phyloP scores from a whole-genome alignment of 2,797 vertebrate genomes.

The Xenentodon cancila region DNA sequence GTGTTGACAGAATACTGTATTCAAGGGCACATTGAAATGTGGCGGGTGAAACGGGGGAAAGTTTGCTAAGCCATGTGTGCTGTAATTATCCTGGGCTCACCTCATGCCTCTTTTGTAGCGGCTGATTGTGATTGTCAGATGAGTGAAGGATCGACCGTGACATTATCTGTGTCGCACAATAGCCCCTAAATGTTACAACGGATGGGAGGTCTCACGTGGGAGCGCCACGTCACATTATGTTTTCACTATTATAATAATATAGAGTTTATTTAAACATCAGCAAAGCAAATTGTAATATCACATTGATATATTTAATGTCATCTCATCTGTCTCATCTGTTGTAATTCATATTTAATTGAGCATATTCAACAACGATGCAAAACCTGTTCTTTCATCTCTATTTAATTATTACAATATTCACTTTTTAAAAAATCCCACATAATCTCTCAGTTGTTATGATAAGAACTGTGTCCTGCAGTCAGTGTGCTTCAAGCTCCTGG shows the following conservation, averaged over 20 bases:
- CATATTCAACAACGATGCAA: neutral
- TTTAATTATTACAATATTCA: neutral
- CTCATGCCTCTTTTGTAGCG: conserved; percentile 70
- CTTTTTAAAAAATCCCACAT: neutral
- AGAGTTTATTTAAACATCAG: neutral
- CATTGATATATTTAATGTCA: neutral
- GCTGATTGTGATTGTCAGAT: conserved; percentile 68
- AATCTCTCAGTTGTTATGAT: neutral
- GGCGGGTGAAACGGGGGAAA: conserved; percentile 63
- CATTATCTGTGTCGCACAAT: conserved; percentile 58
- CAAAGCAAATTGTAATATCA: neutral
- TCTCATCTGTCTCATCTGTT: conserved; percentile 1
- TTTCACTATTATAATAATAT: neutral
- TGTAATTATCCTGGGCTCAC: conserved; percentile 69
- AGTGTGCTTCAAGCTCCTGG: conserved; percentile 2
- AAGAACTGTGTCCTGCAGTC: neutral
- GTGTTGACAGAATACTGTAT: conserved; percentile 82
- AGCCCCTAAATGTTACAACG: conserved; percentile 24
- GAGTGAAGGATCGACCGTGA: conserved; percentile 65
- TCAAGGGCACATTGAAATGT: conserved; percentile 85
- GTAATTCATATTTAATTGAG: neutral
- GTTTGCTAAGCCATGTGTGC: conserved; percentile 78
- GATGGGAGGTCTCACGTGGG: conserved; percentile 40
- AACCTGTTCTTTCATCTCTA: neutral
- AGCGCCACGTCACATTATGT: conserved; percentile 17